These are phyloP conservation scores for Synergus gifuensis DNA, from an alignment of 2,888 invertebrate species.

Conservation along the genomic window DNA sequence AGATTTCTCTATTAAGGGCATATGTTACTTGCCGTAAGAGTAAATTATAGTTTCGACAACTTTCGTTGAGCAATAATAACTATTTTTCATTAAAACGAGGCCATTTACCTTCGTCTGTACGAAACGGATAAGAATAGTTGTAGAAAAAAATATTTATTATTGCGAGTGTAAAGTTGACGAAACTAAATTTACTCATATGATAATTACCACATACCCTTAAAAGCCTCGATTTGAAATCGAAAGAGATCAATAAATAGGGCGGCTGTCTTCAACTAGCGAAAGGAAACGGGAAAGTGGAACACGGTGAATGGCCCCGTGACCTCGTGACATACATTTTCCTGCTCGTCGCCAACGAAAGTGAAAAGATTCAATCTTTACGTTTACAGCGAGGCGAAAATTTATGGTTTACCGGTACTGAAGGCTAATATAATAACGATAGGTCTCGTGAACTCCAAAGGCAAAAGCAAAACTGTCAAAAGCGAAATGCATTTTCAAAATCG, in stretches of 20 bases:
- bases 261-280: slow-evolving; percentile 62
- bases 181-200: background rate
- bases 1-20: too few relatives aligned
- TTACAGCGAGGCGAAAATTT: slow-evolving; percentile 58
- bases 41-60: background rate
- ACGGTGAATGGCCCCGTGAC: slow-evolving; percentile 75
- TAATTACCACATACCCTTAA: background rate
- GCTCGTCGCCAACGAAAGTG: slow-evolving; percentile 74
- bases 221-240: slow-evolving; percentile 15
- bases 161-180: background rate
- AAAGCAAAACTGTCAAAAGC: slow-evolving; percentile 42
- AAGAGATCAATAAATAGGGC: slow-evolving; percentile 25
- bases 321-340: slow-evolving; percentile 74
- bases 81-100: too few relatives aligned
- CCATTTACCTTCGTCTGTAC: too few relatives aligned
- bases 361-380: slow-evolving; percentile 66
- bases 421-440: slow-evolving; percentile 39
- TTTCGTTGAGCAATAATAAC: too few relatives aligned
- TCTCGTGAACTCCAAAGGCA: slow-evolving; percentile 46
- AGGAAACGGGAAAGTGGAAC: slow-evolving; percentile 75
- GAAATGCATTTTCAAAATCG: slow-evolving; percentile 12
- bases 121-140: too few relatives aligned
- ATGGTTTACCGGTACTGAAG: slow-evolving; percentile 54
- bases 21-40: background rate
- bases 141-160: background rate